A percentile compares a stretch with the other conserved stretches of the same genome.
Conservation (phyloP, 2,888 invertebrate species). For the Lymantria dispar region DNA sequence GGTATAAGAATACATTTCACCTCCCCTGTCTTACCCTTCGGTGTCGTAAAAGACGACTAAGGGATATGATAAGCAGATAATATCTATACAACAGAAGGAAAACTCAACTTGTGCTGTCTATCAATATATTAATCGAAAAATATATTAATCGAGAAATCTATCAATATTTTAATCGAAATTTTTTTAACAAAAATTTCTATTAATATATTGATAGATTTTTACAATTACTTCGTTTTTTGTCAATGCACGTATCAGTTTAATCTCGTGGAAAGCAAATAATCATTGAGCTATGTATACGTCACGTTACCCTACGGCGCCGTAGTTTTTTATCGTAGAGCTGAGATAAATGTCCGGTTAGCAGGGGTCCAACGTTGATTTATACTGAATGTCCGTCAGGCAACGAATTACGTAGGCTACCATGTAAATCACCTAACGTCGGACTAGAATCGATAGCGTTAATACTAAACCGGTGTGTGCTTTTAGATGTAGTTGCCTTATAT, state of each 20-base stretch:
- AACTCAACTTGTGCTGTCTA: too few species aligned
- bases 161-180: too few species aligned
- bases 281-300: constrained; percentile 39
- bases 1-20: too few species aligned
- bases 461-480: constrained; percentile 41
- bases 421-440: constrained; percentile 72
- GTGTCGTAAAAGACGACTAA: too few species aligned
- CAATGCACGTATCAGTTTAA: constrained; percentile 25
- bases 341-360: constrained; percentile 79
- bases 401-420: constrained; percentile 74
- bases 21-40: too few species aligned
- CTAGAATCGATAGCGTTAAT: constrained; percentile 63
- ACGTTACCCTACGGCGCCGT: constrained; percentile 46
- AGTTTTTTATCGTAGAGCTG: constrained; percentile 65
- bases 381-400: constrained; percentile 72
- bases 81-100: too few species aligned
- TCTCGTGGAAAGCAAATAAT: constrained; percentile 40
- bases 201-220: too few species aligned
- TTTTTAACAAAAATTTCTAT: too few species aligned
- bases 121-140: too few species aligned
- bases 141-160: too few species aligned
- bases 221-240: background rate
- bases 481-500: constrained; percentile 2
- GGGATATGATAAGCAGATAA: too few species aligned
- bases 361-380: constrained; percentile 80